Conservation (phyloP, 2,888 invertebrate genomes). For the Mayetiola destructor region DNA sequence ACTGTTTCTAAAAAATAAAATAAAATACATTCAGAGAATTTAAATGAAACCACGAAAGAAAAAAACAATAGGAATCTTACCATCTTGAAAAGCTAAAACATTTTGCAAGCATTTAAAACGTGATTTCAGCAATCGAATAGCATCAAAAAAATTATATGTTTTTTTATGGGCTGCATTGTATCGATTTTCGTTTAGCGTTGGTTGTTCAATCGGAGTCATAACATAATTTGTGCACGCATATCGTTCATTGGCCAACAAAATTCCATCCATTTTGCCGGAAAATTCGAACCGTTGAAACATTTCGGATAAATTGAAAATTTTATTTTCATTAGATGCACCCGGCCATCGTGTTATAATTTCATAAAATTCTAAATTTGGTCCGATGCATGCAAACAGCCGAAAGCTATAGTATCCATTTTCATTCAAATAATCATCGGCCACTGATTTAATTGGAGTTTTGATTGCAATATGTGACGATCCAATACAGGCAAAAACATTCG, state of each 20-base stretch:
- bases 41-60: not conserved
- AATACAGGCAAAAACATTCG: constrained; percentile 21
- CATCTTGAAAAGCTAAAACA: constrained; percentile 20
- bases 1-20: constrained; percentile 18
- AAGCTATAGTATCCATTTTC: constrained; percentile 22
- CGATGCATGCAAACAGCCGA: constrained; percentile 18
- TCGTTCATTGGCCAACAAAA: constrained; percentile 19
- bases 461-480: constrained; percentile 21
- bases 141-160: constrained; percentile 19
- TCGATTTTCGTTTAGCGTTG: constrained; percentile 18
- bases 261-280: constrained; percentile 20
- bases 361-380: constrained; percentile 20
- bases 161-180: constrained; percentile 20
- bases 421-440: constrained; percentile 19
- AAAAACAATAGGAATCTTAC: not conserved
- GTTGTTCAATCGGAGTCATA: constrained; percentile 19
- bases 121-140: constrained; percentile 20
- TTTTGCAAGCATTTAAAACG: constrained; percentile 21
- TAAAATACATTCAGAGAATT: not conserved
- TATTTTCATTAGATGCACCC: constrained; percentile 21
- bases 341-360: constrained; percentile 21
- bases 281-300: constrained; percentile 18
- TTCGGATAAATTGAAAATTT: constrained; percentile 20
- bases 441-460: constrained; percentile 19
- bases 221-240: constrained; percentile 19